These are phyloP conservation scores for Catharus bicknelli DNA, from an alignment of 2,113 vertebrate species.

Conservation along the genomic window DNA sequence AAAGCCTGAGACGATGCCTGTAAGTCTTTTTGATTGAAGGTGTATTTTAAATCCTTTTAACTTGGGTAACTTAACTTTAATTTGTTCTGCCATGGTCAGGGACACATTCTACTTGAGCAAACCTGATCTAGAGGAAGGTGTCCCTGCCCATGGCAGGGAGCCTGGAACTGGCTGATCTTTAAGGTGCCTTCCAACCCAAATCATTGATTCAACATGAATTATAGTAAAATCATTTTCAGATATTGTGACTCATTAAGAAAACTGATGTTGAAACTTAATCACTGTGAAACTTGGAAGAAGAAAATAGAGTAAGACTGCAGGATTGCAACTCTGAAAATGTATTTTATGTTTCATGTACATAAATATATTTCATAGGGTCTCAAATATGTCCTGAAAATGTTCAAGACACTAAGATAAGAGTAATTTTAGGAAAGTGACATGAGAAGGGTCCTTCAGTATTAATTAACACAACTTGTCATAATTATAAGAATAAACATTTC, in stretches of 20 bases:
- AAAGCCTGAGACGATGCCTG: neutral
- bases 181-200: neutral
- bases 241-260: neutral
- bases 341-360: neutral
- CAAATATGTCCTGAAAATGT: neutral
- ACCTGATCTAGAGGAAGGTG: neutral
- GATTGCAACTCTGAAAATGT: neutral
- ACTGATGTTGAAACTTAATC: neutral
- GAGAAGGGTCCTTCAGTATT: neutral
- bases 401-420: neutral
- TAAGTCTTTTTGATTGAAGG: neutral
- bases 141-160: neutral
- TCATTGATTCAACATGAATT: neutral
- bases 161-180: neutral
- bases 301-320: neutral
- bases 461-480: slow-evolving; percentile 12
- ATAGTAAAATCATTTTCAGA: neutral
- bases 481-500: slow-evolving; percentile 2
- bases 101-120: neutral
- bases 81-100: neutral
- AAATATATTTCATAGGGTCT: neutral
- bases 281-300: neutral
- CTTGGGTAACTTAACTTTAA: neutral
- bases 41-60: neutral
- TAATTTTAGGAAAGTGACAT: neutral